Evolutionary conservation across 2,797 vertebrate species (phyloP), one percentile per base, ranked within the genome.

Genomic region (Sphaeramia orbicularis): DNA sequence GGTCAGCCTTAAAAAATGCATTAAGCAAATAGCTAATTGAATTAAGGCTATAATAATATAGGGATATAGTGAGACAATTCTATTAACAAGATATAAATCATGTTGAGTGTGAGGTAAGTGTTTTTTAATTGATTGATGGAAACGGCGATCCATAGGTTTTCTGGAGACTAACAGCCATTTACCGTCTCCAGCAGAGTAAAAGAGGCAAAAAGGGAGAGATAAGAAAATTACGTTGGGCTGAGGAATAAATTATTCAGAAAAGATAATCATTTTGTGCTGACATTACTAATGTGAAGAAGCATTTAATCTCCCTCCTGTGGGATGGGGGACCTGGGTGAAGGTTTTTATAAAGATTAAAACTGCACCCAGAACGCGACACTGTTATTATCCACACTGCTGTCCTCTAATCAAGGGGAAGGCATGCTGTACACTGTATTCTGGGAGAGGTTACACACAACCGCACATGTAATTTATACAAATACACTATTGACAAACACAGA

Each of bases 41-140:
- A 98, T 97, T 95, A 97, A 95, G 92, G 93, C 92, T 94, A 96
- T 97, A 98, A 97, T 97, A 98, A 99, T 97, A 96, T 94, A 95
- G 95, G 95, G 95, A 96, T 96, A 97, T 96, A 96, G 96, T 96
- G 96, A 97, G 97, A 98, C 95, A 97, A 98, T 99, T 97, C 95
- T 98, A 98, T 99, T 98, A 99, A 98, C 96, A 96, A 97, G 96
- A 97, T 97, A 97, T 98, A 97, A 98, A 98, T 99, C 96, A 98
- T 95, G 95, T 96, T 96, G 96, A 98, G 95, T 96, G 95, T 96
- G 96, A 97, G 96, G 95, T 97, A 98, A 98, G 97, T 98, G 98
- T 97, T 99, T 99, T 98, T 98, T 98, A 99, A 98, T 98, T 98
- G 97, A 99, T 98, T 97, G 97, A 98, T 98, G 96, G 96, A 95